phyloP scores from a whole-genome alignment of 2,888 invertebrate genomes.

The Omphaloscelis lunosa region DNA sequence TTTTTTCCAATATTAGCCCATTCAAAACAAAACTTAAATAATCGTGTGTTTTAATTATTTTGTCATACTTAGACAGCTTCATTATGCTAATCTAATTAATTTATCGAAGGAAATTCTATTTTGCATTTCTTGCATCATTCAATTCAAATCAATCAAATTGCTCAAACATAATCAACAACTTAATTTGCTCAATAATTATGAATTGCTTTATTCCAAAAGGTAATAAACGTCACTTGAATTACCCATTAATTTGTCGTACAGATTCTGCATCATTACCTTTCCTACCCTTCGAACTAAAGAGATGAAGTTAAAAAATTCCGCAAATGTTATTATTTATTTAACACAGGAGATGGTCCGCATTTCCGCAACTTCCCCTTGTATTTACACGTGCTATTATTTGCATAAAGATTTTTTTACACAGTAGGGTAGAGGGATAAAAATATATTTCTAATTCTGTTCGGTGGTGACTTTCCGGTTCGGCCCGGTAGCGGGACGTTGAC shows the following conservation, averaged over 20 bases:
- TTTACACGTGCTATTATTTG: constrained; percentile 90
- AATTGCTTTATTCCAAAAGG: constrained; percentile 18
- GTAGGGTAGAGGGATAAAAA: constrained; percentile 84
- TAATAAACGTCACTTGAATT: constrained; percentile 44
- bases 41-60: background rate
- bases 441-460: constrained; percentile 89
- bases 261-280: constrained; percentile 62
- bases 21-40: background rate
- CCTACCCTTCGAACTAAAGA: constrained; percentile 43
- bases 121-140: constrained; percentile 21
- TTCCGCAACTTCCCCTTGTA: constrained; percentile 83
- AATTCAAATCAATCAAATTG: constrained; percentile 35
- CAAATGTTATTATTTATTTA: constrained; percentile 73
- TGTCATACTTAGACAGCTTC: background rate
- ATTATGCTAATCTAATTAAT: constrained; percentile 11
- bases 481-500: constrained; percentile 84
- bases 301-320: constrained; percentile 59
- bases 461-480: constrained; percentile 84
- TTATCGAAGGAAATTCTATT: constrained; percentile 17
- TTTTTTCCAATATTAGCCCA: background rate
- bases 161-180: constrained; percentile 21
- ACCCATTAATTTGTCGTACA: constrained; percentile 65
- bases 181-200: constrained; percentile 34
- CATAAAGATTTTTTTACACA: constrained; percentile 87
- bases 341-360: constrained; percentile 68